These are phyloP conservation scores for Loxodonta africana DNA, from an alignment of 2,113 vertebrate species.

Conservation along the genomic window DNA sequence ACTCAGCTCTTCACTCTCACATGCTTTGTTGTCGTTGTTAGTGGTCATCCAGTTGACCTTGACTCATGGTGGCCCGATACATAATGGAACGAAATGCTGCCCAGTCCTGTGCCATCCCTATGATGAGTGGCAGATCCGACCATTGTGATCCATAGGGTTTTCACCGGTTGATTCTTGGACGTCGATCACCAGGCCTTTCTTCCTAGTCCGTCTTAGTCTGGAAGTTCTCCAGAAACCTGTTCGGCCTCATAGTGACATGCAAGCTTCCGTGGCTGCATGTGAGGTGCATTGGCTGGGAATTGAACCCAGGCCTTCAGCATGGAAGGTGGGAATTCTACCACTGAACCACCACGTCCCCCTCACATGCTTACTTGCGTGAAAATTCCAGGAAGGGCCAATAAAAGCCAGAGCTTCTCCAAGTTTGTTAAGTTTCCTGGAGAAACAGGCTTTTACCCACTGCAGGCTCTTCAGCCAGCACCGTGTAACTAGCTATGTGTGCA, in stretches of 20 bases:
- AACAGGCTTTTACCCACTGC: background rate
- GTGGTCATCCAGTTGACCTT: background rate
- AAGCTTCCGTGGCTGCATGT: background rate
- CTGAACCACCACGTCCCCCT: background rate
- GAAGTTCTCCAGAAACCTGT: background rate
- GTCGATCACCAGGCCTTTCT: background rate
- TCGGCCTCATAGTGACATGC: background rate
- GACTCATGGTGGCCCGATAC: background rate
- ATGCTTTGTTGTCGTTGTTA: background rate
- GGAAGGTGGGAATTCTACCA: background rate
- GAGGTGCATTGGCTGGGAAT: background rate
- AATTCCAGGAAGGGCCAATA: background rate
- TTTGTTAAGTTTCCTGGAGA: background rate
- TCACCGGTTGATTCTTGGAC: background rate
- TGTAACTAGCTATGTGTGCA: background rate
- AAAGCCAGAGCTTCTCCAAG: background rate
- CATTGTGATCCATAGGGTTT: background rate
- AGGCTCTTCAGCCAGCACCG: slow-evolving; percentile 9
- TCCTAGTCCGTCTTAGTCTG: background rate
- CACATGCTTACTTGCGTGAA: background rate
- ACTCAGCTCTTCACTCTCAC: background rate
- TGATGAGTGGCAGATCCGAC: no score
- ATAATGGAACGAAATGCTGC: background rate
- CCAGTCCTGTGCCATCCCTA: background rate
- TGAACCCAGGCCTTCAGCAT: background rate